Evolutionary conservation across 2,797 vertebrate species (phyloP), one percentile per base, ranked within the genome.

Genomic region (Poeciliopsis gracilis): DNA sequence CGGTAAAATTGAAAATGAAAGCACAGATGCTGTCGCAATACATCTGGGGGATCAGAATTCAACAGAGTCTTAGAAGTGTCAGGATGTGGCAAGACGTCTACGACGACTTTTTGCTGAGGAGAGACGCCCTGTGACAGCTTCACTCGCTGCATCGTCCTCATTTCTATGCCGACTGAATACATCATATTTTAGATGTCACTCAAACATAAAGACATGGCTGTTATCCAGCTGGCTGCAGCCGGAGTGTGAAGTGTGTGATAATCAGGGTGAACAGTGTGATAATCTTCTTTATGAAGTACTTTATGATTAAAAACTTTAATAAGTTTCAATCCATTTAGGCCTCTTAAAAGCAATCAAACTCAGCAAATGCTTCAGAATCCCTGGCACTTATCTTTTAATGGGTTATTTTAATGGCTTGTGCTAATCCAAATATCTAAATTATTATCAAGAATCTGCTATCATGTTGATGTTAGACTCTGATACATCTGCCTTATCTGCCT

Each of bases 361-460:
- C 36, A 69, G 77, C 75, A 82, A 85, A 85, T 77, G 88, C 84
- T 83, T 88, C 85, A 67, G 41, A 87, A 81, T 84, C 88, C 78
- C 69, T 77, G 73, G 51, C 76, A 90, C 85, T 92, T 93, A 93
- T 94, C 94, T 92, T 92, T 91, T 94, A 92, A 92, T 93, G 81
- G 90, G 78, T 89, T 89, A 87, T 91, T 93, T 91, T 89, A 90
- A 91, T 91, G 76, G 86, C 77, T 75, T 83, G 72, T 73, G 87
- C 79, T 94, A 94, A 95, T 94, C 87, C 89, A 86, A 82, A 87
- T 92, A 95, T 95, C 94, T 94, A 90, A 92, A 94, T 93, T 91
- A 90, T 86, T 83, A 94, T 95, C 91, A 89, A 91, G 91, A 85
- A 91, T 84, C 84, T 74, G 85, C 43, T 75, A 88, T 86, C 86